These are phyloP conservation scores for Isaurus tuberculatus DNA, from an alignment of 92 coral and sea anemone species.

Conservation along the genomic window DNA sequence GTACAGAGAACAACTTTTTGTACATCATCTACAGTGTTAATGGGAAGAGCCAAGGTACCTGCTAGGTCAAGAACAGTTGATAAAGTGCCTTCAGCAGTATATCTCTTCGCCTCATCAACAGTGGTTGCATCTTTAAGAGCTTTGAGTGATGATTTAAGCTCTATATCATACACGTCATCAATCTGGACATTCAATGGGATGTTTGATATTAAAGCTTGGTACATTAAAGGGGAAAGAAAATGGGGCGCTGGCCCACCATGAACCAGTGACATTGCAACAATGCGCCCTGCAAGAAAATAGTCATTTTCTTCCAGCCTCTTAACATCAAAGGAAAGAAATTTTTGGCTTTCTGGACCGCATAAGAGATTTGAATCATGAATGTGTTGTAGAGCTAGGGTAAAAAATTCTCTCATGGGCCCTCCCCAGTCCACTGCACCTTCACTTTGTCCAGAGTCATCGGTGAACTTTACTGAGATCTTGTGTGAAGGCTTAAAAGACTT, in stretches of 20 bases:
- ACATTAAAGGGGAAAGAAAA: conserved; percentile 54
- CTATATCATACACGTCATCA: conserved; percentile 54
- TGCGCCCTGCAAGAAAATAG: conserved; percentile 58
- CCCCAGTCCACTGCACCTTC: conserved; percentile 78
- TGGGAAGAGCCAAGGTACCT: conserved; percentile 60
- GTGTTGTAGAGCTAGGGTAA: conserved; percentile 57
- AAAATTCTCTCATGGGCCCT: conserved; percentile 70
- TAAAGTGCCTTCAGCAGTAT: background rate
- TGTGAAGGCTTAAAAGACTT: conserved; percentile 18
- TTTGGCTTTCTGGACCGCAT: conserved; percentile 61
- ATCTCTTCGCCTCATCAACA: no score
- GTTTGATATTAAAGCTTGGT: conserved; percentile 46
- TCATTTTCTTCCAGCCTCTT: conserved; percentile 49
- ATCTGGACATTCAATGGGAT: conserved; percentile 34
- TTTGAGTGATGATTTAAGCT: conserved; percentile 9
- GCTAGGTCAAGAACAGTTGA: conserved; percentile 65
- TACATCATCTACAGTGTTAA: conserved; percentile 53
- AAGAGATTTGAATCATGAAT: conserved; percentile 54
- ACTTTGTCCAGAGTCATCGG: conserved; percentile 72
- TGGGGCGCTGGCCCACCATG: conserved; percentile 62
- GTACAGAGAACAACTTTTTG: conserved; percentile 46
- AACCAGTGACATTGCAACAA: conserved; percentile 45
- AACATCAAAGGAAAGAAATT: conserved; percentile 53
- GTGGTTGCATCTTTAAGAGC: conserved; percentile 15
- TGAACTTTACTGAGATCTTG: conserved; percentile 69